Percentiles rank a stretch among this genome's conserved stretches.
Conservation (phyloP, 23 tunicate species). For the Halocynthia roretzi region DNA sequence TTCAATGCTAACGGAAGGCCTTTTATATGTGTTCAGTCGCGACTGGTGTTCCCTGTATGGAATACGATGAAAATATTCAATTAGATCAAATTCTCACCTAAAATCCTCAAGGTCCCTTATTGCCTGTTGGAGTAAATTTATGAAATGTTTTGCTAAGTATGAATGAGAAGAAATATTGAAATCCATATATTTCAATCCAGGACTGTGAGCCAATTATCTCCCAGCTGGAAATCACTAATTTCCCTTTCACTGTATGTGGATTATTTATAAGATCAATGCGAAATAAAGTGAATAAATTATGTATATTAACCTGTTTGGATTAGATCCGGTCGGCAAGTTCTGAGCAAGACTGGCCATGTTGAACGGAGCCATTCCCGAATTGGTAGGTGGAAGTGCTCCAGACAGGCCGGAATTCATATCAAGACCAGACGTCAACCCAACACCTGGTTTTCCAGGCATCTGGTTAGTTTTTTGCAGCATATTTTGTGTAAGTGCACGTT, state of each 20-base stretch:
- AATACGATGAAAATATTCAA: neutral
- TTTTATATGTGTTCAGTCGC: constrained; percentile 45
- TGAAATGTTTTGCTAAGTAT: neutral
- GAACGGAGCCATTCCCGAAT: constrained; percentile 10
- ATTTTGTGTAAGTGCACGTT: constrained; percentile 55
- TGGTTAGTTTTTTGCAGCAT: constrained; percentile 65
- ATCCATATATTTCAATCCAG: too few species aligned
- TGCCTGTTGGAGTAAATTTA: neutral
- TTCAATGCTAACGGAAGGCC: constrained; percentile 32
- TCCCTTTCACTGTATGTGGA: too few species aligned
- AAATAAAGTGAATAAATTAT: too few species aligned
- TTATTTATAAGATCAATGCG: too few species aligned
- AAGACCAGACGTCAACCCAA: neutral
- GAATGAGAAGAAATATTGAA: neutral
- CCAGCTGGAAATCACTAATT: too few species aligned
- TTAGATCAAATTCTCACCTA: neutral
- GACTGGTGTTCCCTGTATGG: constrained; percentile 42
- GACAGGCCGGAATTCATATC: constrained; percentile 6
- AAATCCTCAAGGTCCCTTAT: neutral
- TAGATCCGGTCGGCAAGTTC: constrained; percentile 2
- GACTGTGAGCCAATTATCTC: too few species aligned
- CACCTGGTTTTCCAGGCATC: neutral
- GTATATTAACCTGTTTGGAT: neutral
- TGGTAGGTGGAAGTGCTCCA: constrained; percentile 12
- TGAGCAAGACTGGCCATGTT: constrained; percentile 14